A percentile compares a stretch with the other conserved stretches of the same genome.
Conservation (phyloP, 2,797 vertebrate genomes). For the Xiphorhynchus erythropygius region DNA sequence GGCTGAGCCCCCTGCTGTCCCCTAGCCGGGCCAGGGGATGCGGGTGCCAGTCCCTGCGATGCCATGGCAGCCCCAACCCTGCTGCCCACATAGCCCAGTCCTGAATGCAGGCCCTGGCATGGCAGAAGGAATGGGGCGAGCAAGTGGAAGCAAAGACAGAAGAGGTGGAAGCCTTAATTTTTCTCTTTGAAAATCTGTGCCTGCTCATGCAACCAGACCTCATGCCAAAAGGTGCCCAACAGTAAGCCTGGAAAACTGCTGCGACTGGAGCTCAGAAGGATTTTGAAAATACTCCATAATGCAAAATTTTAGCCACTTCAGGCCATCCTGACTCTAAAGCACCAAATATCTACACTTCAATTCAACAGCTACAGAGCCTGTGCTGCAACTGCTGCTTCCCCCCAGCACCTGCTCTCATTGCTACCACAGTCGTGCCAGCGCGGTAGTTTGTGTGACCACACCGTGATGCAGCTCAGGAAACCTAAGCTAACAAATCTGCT, state of each 20-base stretch:
- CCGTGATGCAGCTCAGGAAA: accelerated
- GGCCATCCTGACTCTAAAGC: background rate
- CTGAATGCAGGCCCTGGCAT: accelerated
- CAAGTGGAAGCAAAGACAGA: background rate
- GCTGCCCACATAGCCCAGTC: background rate
- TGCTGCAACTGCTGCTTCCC: background rate
- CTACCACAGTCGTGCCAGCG: background rate
- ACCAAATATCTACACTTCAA: background rate
- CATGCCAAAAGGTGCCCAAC: background rate
- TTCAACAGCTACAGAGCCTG: background rate
- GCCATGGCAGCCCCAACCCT: background rate
- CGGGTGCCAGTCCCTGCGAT: background rate
- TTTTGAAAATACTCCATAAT: background rate
- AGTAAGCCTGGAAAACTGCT: background rate
- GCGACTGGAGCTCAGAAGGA: background rate
- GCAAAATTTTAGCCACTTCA: background rate
- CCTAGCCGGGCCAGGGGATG: background rate
- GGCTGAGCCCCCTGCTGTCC: background rate
- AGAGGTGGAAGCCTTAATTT: background rate
- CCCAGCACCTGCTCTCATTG: background rate
- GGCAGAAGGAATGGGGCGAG: accelerated
- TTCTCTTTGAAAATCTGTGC: background rate
- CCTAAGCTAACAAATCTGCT: background rate
- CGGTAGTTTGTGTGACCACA: background rate
- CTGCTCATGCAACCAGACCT: background rate